Conservation (phyloP, 2,797 vertebrate genomes). For the Poeciliopsis infans region DNA sequence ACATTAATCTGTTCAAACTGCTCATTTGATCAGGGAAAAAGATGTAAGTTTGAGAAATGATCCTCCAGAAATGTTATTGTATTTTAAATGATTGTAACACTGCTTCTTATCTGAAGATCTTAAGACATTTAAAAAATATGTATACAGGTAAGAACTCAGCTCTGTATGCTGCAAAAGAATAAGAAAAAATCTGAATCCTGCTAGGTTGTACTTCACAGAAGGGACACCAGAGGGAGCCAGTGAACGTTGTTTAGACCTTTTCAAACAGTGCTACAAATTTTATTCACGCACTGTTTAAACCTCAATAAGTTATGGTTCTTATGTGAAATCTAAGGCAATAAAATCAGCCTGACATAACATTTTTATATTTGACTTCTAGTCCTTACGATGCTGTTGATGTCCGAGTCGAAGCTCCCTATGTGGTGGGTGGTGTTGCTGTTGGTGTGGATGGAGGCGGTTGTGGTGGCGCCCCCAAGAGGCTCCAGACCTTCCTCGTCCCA, state of each 20-base stretch:
- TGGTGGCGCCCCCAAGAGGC: constrained; percentile 75
- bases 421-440: constrained; percentile 78
- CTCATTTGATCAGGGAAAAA: neutral
- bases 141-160: neutral
- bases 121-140: neutral
- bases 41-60: neutral
- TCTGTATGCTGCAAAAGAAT: neutral
- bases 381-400: constrained; percentile 92
- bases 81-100: neutral
- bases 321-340: neutral
- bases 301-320: neutral
- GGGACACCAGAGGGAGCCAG: constrained; percentile 43
- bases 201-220: constrained; percentile 2
- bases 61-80: too few species aligned
- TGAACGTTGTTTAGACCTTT: neutral
- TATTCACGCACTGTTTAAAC: neutral
- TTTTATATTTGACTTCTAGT: neutral
- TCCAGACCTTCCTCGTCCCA: constrained; percentile 98
- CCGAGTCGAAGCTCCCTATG: constrained; percentile 91
- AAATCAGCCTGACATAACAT: neutral
- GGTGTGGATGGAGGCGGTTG: constrained; percentile 31
- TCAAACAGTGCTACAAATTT: neutral
- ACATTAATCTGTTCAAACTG: neutral
- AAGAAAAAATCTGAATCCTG: neutral
- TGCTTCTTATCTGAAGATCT: neutral